Conservation (phyloP, 2,888 invertebrate species). For the Trachelus tabidus region DNA sequence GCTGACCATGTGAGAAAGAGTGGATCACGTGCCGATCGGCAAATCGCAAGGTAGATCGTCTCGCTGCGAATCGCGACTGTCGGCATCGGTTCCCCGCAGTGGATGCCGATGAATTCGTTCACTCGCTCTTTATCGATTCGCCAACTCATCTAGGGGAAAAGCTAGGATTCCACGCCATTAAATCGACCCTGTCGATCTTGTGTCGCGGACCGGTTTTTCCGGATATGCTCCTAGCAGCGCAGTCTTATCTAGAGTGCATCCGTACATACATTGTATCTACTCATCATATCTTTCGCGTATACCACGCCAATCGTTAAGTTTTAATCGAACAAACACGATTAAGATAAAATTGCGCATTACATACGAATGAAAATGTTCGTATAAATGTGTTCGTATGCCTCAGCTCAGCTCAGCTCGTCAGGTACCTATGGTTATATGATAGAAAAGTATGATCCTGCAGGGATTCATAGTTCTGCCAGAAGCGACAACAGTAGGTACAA, state of each 20-base stretch:
- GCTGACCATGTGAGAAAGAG: not conserved
- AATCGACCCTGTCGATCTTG: not conserved
- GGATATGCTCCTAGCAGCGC: not conserved
- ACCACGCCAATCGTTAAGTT: not conserved
- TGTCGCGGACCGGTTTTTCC: not conserved
- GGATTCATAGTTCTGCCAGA: not conserved
- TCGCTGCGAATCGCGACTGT: not conserved
- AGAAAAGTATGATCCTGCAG: not conserved
- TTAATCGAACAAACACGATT: not conserved
- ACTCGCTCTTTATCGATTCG: not conserved
- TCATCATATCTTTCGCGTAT: not conserved
- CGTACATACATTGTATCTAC: not conserved
- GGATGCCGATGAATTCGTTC: not conserved
- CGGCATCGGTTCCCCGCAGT: not conserved
- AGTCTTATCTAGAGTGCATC: not conserved
- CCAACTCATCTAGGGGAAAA: not conserved
- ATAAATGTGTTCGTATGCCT: too few species aligned
- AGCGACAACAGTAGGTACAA: not conserved
- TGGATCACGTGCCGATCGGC: constrained; percentile 2
- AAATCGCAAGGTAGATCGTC: constrained; percentile 1
- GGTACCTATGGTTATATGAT: too few species aligned
- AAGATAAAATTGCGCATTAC: not conserved
- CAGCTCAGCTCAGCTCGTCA: not conserved
- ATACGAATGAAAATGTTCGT: too few species aligned
- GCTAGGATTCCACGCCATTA: not conserved